Evolutionary conservation across 2,888 invertebrate species (phyloP), one percentile per base, ranked within the genome.

Genomic region (Panzeria rudis): DNA sequence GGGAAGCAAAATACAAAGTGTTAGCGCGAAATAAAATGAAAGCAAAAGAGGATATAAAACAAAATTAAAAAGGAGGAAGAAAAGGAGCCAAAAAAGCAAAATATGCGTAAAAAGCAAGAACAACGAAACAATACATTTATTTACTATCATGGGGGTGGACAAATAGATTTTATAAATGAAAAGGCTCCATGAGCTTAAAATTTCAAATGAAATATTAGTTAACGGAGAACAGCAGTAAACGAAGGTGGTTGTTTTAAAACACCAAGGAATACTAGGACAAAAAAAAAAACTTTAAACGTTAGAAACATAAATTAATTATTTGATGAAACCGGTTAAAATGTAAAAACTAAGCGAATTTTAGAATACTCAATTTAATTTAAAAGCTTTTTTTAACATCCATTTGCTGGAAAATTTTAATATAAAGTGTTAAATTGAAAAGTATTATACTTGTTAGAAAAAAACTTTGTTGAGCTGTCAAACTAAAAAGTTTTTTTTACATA

Each of bases 181-280:
- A 76, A 52, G 62, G 69, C 82, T 76, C 44, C 62, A 23, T 50
- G 38, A 83, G 83, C 68, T 68, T 61, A 66, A 41, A 17, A 25
- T 25, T 54, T 54, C 17, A 64, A 64, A 72, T 38, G 15, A 41
- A 64, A 76, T 66, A 38, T 84, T 81, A 85, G 85, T 82, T 85
- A 78, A 78, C 52, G 77, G 78, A 69, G 77, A 85, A 78, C 82
- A 82, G 82, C 85, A 78, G 78, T 23, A 82, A 78, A 71, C 69
- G 35, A 75, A 71, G 85, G 81, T 82, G 84, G 85, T 82, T 62
- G 82, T 72, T 80, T 59, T 23, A 11, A 8, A 23, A 5, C 11
- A 7, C 17, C 11, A 47, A 20, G 32, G n/a, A 29, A 38, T 15
- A 25, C 50, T 41, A 64, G 52, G 17, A 41, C 29, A 25, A 68